phyloP scores from a whole-genome alignment of 37 sponge, comb jelly and placozoan genomes.

The Halisarca cf. caerulea region DNA sequence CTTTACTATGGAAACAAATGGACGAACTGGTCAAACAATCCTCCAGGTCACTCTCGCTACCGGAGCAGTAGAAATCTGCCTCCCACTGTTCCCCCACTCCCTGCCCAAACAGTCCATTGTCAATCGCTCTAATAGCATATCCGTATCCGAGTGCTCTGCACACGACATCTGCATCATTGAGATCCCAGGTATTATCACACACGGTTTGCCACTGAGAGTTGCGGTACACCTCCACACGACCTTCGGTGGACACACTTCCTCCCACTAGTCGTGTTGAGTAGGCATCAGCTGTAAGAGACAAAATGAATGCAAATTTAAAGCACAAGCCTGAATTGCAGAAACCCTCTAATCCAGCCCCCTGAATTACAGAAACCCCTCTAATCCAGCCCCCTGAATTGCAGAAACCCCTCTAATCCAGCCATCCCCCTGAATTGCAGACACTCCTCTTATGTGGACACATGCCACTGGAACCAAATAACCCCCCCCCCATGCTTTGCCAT shows the following conservation, averaged over 20 bases:
- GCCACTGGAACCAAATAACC: too few species aligned
- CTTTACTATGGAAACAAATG: neutral
- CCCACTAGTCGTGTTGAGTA: constrained; percentile 8
- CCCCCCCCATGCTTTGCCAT: too few species aligned
- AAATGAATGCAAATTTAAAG: too few species aligned
- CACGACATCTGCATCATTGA: constrained; percentile 13
- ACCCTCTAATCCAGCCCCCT: too few species aligned
- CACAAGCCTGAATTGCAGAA: too few species aligned
- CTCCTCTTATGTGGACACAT: too few species aligned
- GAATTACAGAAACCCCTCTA: too few species aligned
- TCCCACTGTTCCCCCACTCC: constrained; percentile 22
- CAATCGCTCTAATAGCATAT: constrained; percentile 19
- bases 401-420: too few species aligned
- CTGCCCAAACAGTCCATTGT: neutral
- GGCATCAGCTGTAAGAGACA: neutral
- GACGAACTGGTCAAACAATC: neutral
- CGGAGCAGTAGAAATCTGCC: neutral
- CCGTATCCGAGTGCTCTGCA: constrained; percentile 16
- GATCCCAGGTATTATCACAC: constrained; percentile 20
- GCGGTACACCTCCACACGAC: constrained; percentile 32
- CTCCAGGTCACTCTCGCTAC: neutral
- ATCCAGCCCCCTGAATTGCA: too few species aligned
- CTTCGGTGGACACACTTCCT: neutral
- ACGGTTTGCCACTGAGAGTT: constrained; percentile 7
- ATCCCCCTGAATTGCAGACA: too few species aligned